A percentile compares a stretch with the other conserved stretches of the same genome.
These are phyloP conservation scores for Saccopteryx bilineata DNA, from an alignment of 2,113 vertebrate genomes.

Conservation along the genomic window DNA sequence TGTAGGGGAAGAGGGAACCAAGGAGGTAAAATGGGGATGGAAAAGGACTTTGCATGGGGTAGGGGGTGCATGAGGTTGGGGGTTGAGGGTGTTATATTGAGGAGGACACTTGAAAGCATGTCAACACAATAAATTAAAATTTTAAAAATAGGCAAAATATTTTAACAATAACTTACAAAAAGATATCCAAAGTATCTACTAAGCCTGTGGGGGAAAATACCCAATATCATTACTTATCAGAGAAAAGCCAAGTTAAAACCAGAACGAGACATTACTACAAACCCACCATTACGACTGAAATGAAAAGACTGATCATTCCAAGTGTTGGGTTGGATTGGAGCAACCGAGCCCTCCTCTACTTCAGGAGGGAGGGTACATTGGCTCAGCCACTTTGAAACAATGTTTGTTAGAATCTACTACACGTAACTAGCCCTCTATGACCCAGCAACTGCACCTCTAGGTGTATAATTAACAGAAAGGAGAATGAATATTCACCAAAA, in stretches of 20 bases:
- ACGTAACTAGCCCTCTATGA: background rate
- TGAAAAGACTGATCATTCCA: background rate
- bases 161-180: background rate
- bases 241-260: conserved; percentile 2
- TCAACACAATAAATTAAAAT: no score
- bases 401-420: background rate
- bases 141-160: background rate
- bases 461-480: background rate
- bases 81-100: no score
- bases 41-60: no score
- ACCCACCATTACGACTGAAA: background rate
- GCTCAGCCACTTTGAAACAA: background rate
- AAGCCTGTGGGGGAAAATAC: background rate
- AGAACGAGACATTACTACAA: background rate
- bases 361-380: background rate
- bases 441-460: background rate
- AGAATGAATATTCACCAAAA: background rate
- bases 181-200: background rate
- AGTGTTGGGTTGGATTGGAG: background rate
- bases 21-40: no score
- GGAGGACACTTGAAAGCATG: no score
- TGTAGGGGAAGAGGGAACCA: no score
- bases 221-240: background rate
- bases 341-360: background rate
- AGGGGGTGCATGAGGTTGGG: no score